Base-by-base conservation (phyloP, 1,140 invertebrate species). In the Tetramorium simillimum region DNA sequence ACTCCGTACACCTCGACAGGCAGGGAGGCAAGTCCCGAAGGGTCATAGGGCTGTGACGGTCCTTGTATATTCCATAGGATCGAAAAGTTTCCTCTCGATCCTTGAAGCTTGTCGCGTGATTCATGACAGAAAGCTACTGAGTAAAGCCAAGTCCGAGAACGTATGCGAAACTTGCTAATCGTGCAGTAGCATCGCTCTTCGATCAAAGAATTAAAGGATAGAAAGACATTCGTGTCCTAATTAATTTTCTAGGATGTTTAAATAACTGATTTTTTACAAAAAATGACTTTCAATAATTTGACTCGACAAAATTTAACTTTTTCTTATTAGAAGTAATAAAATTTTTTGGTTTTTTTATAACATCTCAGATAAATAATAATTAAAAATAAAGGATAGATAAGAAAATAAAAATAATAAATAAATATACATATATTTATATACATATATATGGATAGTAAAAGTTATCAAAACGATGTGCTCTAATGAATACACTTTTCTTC, bases 1-100 rank as follows among this genome's bases (percentile, higher is more conserved):
- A 86, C 76, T 88, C 56, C 6, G 33, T 56, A 69, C 51, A 69
- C 33, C 80, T 56, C 37, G 21, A 28, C 6, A 81, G 24, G 21
- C 24, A 82, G 37, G 33, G n/a, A 51, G 33, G 12, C 33, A 51
- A 51, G 77, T 69, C 75, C 60, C 28, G 24, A 28, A 75, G 76
- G 87, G 67, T 88, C 73, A 60, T 62, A 77, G 67, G 56, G 16
- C 49, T 58, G 69, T 85, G 40, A 70, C 76, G 46, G 62, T 86
- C 49, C 72, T 67, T 75, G 87, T 88, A 80, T 88, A 88, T 81
- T 86, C 37, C 58, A 14, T 24, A 73, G 75, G 76, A 80, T 86
- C 85, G 75, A 72, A 86, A 88, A 88, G 84, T 88, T 88, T 77
- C 46, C 12, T 67, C 56, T 33, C 5, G 76, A 75, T 63, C 73